A percentile compares a stretch with the other conserved stretches of the same genome.
phyloP scores from a whole-genome alignment of 2,113 vertebrate genomes.

The Sialia sialis region DNA sequence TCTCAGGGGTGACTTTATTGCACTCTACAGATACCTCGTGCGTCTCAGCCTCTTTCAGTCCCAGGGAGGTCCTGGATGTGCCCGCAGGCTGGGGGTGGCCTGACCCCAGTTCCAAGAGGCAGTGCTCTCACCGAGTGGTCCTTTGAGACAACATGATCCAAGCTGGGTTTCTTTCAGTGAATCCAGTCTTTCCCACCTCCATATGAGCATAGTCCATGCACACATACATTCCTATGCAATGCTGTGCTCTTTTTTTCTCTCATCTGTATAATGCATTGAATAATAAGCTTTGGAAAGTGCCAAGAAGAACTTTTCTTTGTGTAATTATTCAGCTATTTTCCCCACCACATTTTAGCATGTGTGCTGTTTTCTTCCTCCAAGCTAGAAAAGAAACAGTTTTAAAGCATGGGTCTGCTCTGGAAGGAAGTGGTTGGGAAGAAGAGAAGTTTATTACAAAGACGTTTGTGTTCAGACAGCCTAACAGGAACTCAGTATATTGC shows the following conservation, averaged over 20 bases:
- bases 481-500: not conserved
- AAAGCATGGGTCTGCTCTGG: not conserved
- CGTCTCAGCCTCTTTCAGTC: not conserved
- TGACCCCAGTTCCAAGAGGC: not conserved
- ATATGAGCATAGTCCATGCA: not conserved
- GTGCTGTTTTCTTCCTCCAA: not conserved
- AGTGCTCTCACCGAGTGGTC: not conserved
- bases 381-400: not conserved
- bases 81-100: too few species aligned
- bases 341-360: not conserved
- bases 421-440: not conserved
- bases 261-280: not conserved
- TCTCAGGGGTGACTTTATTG: not conserved
- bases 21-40: not conserved
- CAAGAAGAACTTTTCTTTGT: not conserved
- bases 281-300: not conserved
- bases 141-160: not conserved
- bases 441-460: not conserved
- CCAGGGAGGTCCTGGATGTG: fast-evolving
- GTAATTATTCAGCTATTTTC: not conserved
- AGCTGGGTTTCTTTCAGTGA: not conserved
- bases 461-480: not conserved
- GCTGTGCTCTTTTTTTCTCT: not conserved
- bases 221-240: not conserved
- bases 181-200: not conserved